phyloP scores from a whole-genome alignment of 2,888 invertebrate species.

The Crossocerus cetratus region DNA sequence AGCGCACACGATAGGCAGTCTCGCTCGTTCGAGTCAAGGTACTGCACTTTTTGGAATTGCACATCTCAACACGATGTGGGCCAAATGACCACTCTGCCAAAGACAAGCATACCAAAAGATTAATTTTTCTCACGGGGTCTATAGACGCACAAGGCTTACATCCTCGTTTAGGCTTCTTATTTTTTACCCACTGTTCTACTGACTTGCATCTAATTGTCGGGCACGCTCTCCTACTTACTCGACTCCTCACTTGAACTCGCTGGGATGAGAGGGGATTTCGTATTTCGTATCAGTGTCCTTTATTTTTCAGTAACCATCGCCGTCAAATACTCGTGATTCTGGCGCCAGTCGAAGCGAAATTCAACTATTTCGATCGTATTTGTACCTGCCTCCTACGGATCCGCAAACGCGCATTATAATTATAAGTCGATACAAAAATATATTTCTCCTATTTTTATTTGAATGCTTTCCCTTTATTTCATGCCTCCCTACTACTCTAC shows the following conservation, averaged over 20 bases:
- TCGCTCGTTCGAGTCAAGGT: conserved; percentile 52
- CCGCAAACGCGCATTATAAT: conserved; percentile 40
- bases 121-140: neutral
- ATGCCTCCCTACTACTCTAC: neutral
- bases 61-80: neutral
- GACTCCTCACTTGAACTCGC: neutral
- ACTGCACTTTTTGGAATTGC: conserved; percentile 30
- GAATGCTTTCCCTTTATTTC: neutral
- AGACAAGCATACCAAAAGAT: neutral
- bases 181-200: neutral
- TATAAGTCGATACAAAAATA: conserved; percentile 51
- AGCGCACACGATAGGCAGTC: conserved; percentile 57
- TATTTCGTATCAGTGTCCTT: conserved; percentile 25
- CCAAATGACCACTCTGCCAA: neutral
- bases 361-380: conserved; percentile 28
- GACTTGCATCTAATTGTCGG: conserved; percentile 4
- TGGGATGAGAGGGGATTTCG: conserved; percentile 6
- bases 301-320: conserved; percentile 70
- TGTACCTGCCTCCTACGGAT: conserved; percentile 42
- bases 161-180: neutral
- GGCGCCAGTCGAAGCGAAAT: conserved; percentile 28
- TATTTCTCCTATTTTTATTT: conserved; percentile 43
- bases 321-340: conserved; percentile 66
- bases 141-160: neutral
- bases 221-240: neutral